Base-by-base conservation (phyloP, 2,888 invertebrate species). In the Zhengitettix transpicula region DNA sequence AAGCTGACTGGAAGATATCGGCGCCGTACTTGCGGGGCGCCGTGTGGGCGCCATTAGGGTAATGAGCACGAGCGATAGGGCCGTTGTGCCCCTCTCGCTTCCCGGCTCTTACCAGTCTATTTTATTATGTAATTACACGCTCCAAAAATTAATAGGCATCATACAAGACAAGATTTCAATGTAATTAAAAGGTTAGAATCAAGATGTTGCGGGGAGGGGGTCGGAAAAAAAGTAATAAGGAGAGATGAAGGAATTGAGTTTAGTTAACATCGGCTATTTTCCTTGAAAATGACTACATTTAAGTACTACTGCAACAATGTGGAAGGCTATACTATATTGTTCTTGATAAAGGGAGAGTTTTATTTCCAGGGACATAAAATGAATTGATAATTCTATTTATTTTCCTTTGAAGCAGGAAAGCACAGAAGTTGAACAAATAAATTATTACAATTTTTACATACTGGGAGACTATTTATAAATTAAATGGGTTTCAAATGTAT, bases 151-250 rank as follows among this genome's bases (percentile, higher is more conserved):
- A 63, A 63, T 63, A 62, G 62, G 51, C 59, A 56, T 54, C 59
- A 40, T 56, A 55, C 60, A 62, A 61, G 62, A 62, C 60, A 64
- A 62, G 59, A 62, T 64, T 61, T 64, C 62, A 59, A 58, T 60
- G 60, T 64, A 64, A 64, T 64, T 64, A 64, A 64, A 62, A 62
- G 58, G 57, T 42, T 52, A 56, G 42, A 15, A 57, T 47, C 42
- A 54, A 17, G 57, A 66, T 67, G 66, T 67, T 68, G 66, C 65
- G 66, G 55, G 61, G 60, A 61, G 60, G 55, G 60, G 52, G 51
- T 47, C 17, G 28, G 61, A 58, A 42, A 60, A 58, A 55, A 28
- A 5, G 28, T 28, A 28, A 28, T 28, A 28, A 28, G 28, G 62
- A 56, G 63, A 60, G 62, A 62, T 61, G 62, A 64, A 61, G 63